Conservation (phyloP, 2,888 invertebrate genomes). For the Drosophila eohydei region DNA sequence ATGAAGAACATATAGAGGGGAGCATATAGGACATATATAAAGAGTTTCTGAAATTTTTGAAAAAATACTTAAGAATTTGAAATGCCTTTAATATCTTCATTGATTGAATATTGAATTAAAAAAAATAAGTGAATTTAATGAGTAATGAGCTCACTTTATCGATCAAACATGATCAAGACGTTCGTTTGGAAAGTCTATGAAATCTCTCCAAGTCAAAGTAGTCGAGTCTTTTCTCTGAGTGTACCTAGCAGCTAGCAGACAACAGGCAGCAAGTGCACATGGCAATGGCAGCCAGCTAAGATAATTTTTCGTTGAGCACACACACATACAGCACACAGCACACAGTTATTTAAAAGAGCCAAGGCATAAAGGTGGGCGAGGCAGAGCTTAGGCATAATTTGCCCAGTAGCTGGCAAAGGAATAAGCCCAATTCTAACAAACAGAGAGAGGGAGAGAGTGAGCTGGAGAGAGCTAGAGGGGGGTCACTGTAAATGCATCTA, state of each 20-base stretch:
- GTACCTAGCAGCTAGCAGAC: conserved; percentile 5
- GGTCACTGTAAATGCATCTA: conserved; percentile 44
- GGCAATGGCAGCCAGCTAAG: conserved; percentile 41
- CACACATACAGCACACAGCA: conserved; percentile 11
- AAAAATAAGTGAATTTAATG: too few species aligned
- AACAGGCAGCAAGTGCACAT: conserved; percentile 47
- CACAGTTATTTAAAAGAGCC: conserved; percentile 51
- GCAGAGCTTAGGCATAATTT: conserved; percentile 70
- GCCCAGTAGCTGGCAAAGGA: conserved; percentile 44
- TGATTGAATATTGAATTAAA: too few species aligned
- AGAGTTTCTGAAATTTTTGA: too few species aligned
- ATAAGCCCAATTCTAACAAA: conserved; percentile 17
- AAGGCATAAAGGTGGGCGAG: conserved; percentile 11
- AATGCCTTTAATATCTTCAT: too few species aligned
- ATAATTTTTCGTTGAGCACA: conserved; percentile 50
- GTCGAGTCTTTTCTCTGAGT: not conserved
- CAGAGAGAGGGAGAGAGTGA: not conserved
- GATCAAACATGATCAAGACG: not conserved
- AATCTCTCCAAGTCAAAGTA: not conserved
- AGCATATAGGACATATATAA: too few species aligned
- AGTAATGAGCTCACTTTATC: not conserved
- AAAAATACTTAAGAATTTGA: too few species aligned
- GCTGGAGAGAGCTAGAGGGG: not conserved
- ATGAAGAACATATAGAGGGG: too few species aligned
- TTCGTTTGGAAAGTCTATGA: not conserved